These are phyloP conservation scores for Pantherophis guttatus DNA, from an alignment of 2,113 vertebrate genomes.

Conservation along the genomic window DNA sequence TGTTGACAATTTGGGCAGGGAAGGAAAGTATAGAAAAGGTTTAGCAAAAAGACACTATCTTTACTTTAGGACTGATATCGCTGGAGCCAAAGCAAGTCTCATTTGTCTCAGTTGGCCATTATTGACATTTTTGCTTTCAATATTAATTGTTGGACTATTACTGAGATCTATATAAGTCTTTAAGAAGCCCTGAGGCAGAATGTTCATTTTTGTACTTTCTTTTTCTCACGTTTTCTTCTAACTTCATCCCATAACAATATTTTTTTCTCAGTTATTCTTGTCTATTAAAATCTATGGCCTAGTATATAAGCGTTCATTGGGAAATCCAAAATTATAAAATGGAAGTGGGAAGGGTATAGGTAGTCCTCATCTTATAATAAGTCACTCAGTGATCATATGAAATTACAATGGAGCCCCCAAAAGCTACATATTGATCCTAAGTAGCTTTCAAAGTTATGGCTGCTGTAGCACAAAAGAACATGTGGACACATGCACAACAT, in stretches of 20 bases:
- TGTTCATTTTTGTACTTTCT: slow-evolving; percentile 25
- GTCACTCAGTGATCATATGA: too few relatives aligned
- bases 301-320: background rate
- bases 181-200: background rate
- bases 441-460: too few relatives aligned
- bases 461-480: too few relatives aligned
- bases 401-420: too few relatives aligned
- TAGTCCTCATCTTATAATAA: background rate
- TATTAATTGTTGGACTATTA: background rate
- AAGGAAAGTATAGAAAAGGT: slow-evolving; percentile 33
- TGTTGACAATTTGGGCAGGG: slow-evolving; percentile 40
- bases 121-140: background rate
- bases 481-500: too few relatives aligned
- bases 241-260: slow-evolving; percentile 35
- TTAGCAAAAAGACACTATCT: background rate
- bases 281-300: slow-evolving; percentile 55
- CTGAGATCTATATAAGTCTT: background rate
- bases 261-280: slow-evolving; percentile 58
- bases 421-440: too few relatives aligned
- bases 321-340: background rate
- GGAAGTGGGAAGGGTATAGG: background rate
- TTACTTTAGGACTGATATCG: slow-evolving; percentile 45
- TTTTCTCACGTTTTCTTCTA: background rate
- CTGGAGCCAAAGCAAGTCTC: slow-evolving; percentile 14
- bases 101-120: background rate